Percentiles rank a stretch among this genome's conserved stretches.
phyloP scores from a whole-genome alignment of 2,888 invertebrate genomes.

The Drosophila buzzatii region DNA sequence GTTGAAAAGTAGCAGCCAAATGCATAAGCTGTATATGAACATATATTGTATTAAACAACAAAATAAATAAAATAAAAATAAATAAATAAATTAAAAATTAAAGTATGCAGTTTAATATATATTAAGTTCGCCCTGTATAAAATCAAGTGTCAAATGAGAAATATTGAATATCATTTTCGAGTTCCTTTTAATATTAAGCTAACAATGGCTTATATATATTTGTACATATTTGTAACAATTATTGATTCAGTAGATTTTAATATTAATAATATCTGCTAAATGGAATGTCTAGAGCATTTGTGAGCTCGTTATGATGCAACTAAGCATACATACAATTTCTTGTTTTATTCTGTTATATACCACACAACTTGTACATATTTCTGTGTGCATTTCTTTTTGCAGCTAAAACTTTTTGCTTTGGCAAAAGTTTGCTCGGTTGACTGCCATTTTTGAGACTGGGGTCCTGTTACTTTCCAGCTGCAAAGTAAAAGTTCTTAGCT shows the following conservation, averaged over 20 bases:
- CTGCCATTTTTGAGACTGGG: conserved; percentile 59
- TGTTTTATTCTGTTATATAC: conserved; percentile 48
- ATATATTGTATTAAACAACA: too few species aligned
- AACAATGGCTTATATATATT: too few species aligned
- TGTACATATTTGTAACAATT: too few species aligned
- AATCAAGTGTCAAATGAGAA: too few species aligned
- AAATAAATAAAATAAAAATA: too few species aligned
- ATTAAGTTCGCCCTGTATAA: too few species aligned
- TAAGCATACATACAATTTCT: conserved; percentile 18
- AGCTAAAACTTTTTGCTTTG: conserved; percentile 70
- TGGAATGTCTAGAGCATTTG: conserved; percentile 11
- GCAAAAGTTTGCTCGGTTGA: conserved; percentile 67
- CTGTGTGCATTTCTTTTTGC: conserved; percentile 64
- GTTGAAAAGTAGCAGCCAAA: too few species aligned
- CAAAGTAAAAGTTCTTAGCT: conserved; percentile 81
- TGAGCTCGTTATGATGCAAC: background rate
- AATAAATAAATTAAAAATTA: too few species aligned
- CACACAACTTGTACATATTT: conserved; percentile 49
- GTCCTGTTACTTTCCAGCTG: conserved; percentile 69
- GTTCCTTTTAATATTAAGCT: too few species aligned
- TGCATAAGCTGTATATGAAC: too few species aligned
- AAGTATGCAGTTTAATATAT: too few species aligned
- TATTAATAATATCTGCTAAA: background rate
- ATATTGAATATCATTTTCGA: too few species aligned
- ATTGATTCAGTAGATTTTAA: background rate